phyloP scores from a whole-genome alignment of 2,888 invertebrate species.

The Drosophila maculinotata region DNA sequence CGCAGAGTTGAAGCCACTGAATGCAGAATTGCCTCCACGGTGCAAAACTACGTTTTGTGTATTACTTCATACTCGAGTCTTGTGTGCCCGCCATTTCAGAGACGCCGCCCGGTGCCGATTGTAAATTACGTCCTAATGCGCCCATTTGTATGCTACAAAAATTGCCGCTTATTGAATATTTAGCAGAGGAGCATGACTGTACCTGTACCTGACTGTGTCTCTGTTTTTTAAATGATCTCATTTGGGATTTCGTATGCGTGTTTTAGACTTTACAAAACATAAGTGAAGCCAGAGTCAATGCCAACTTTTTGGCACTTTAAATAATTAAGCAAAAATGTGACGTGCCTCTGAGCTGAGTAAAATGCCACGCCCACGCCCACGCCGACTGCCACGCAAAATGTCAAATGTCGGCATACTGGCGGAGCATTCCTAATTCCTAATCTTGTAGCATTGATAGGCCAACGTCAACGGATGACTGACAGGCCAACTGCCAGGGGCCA shows the following conservation, averaged over 20 bases:
- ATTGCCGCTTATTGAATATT: conserved; percentile 82
- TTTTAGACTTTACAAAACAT: conserved; percentile 29
- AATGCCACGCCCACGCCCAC: conserved; percentile 18
- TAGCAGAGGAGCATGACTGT: conserved; percentile 56
- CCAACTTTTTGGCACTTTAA: conserved; percentile 69
- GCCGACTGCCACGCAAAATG: conserved; percentile 6
- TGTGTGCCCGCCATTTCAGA: conserved; percentile 53
- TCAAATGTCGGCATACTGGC: conserved; percentile 22
- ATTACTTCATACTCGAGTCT: conserved; percentile 39
- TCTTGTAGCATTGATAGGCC: conserved; percentile 53
- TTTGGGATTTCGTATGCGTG: conserved; percentile 76
- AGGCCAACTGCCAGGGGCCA: conserved; percentile 52
- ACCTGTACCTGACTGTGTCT: conserved; percentile 40
- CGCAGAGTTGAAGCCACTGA: conserved; percentile 31
- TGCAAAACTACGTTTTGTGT: conserved; percentile 38
- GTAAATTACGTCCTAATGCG: conserved; percentile 79
- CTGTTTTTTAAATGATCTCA: conserved; percentile 72
- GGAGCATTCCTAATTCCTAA: conserved; percentile 31
- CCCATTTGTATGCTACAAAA: conserved; percentile 81
- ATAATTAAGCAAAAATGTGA: conserved; percentile 64
- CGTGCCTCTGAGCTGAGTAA: conserved; percentile 15
- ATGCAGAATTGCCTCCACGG: conserved; percentile 46
- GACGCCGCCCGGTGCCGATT: conserved; percentile 55
- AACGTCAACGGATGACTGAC: conserved; percentile 67
- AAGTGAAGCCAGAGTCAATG: background rate